phyloP scores from a whole-genome alignment of 2,797 vertebrate genomes.

The Karalla daura region DNA sequence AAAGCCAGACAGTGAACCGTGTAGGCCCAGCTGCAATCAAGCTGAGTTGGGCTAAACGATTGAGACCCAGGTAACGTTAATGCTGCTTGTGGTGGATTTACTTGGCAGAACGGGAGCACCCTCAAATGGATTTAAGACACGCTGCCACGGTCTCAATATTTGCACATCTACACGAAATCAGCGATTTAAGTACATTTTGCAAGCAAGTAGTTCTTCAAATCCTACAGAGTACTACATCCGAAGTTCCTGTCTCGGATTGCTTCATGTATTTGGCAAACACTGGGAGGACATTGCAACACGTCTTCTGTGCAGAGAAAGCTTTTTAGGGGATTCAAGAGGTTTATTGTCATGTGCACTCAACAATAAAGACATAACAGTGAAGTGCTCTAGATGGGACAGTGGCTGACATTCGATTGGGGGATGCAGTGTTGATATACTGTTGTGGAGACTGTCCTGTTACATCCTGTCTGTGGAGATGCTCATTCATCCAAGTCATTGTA shows the following conservation, averaged over 20 bases:
- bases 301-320: neutral
- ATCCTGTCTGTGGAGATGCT: no score
- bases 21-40: conserved; percentile 66
- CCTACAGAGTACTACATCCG: neutral
- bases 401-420: no score
- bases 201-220: neutral
- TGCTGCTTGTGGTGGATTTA: conserved; percentile 53
- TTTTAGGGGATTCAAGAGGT: neutral
- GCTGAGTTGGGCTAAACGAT: conserved; percentile 48
- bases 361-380: no score
- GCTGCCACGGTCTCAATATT: neutral
- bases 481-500: no score
- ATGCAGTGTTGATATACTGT: no score
- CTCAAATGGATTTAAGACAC: neutral
- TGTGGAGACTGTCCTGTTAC: no score
- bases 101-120: conserved; percentile 34
- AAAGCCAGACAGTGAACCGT: conserved; percentile 29
- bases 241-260: conserved; percentile 41
- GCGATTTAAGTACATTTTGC: neutral
- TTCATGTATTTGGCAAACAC: conserved; percentile 28
- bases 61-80: conserved; percentile 63
- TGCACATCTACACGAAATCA: neutral
- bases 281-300: conserved; percentile 31
- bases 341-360: no score
- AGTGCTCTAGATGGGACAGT: no score